Evolutionary conservation across 2,888 invertebrate species (phyloP).

Genomic region (Magallana nippona): DNA sequence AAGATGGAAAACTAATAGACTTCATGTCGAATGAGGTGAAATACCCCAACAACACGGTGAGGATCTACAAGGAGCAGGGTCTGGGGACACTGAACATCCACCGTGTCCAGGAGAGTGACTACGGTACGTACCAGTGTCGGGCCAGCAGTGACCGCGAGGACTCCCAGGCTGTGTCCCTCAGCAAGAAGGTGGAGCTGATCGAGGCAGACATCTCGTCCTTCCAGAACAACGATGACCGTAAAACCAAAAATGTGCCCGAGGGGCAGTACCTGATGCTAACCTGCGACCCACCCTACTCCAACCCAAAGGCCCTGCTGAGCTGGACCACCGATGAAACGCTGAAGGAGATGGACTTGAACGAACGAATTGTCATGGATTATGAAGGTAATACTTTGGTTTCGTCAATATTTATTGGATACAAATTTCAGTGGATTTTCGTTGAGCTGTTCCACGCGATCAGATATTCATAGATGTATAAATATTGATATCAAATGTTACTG

Average conservation of each 20-base stretch:
- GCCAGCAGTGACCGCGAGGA: constrained; percentile 86
- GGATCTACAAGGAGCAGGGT: constrained; percentile 41
- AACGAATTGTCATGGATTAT: constrained; percentile 95
- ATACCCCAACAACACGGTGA: constrained; percentile 50
- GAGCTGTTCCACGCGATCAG: no score
- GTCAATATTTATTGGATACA: no score
- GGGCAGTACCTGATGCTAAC: constrained; percentile 93
- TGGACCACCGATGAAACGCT: constrained; percentile 90
- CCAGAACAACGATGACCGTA: constrained; percentile 45
- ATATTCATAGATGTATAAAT: no score
- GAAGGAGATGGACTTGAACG: constrained; percentile 80
- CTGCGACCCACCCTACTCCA: constrained; percentile 92
- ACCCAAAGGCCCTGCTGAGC: constrained; percentile 78
- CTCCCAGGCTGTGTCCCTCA: constrained; percentile 90
- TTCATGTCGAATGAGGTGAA: constrained; percentile 53
- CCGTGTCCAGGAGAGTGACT: constrained; percentile 83
- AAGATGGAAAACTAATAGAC: constrained; percentile 65
- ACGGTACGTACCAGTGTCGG: constrained; percentile 96
- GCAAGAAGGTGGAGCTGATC: constrained; percentile 44
- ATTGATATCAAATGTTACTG: no score
- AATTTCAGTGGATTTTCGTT: no score
- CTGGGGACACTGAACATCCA: constrained; percentile 44
- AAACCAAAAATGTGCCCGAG: constrained; percentile 27
- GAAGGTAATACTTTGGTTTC: constrained; percentile 81
- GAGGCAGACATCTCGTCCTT: constrained; percentile 53